Conservation (phyloP, 2,797 vertebrate species). For the Chrysocyon brachyurus region DNA sequence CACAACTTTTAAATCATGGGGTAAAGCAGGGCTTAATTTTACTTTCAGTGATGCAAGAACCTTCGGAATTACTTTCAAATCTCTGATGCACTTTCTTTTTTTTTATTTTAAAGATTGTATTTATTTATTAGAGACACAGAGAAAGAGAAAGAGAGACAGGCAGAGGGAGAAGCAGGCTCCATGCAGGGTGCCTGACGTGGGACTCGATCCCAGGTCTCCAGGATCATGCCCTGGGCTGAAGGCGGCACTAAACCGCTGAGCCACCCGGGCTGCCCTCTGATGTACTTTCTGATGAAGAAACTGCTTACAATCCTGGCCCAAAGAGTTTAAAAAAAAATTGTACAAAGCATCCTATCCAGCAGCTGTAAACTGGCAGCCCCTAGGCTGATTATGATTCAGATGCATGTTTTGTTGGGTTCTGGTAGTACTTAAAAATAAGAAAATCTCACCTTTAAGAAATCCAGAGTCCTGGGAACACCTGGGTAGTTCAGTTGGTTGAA, state of each 20-base stretch:
- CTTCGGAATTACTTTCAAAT: slow-evolving; percentile 44
- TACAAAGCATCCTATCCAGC: background rate
- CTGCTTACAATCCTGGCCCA: background rate
- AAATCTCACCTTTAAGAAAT: background rate
- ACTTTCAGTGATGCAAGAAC: background rate
- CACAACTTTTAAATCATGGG: background rate
- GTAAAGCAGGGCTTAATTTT: slow-evolving; percentile 18
- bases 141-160: too few relatives aligned
- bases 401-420: background rate
- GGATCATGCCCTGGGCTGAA: too few relatives aligned
- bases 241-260: too few relatives aligned
- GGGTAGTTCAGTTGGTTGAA: background rate
- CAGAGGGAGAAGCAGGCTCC: too few relatives aligned
- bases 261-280: background rate
- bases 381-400: background rate
- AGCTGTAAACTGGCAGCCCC: background rate
- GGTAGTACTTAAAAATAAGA: background rate
- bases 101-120: too few relatives aligned
- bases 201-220: too few relatives aligned
- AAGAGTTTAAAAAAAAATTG: background rate
- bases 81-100: background rate
- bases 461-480: background rate
- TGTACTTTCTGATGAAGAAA: slow-evolving; percentile 34
- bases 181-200: too few relatives aligned
- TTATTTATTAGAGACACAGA: too few relatives aligned